Evolutionary conservation across 2,797 vertebrate genomes (phyloP).

Genomic region (Florisuga fusca): DNA sequence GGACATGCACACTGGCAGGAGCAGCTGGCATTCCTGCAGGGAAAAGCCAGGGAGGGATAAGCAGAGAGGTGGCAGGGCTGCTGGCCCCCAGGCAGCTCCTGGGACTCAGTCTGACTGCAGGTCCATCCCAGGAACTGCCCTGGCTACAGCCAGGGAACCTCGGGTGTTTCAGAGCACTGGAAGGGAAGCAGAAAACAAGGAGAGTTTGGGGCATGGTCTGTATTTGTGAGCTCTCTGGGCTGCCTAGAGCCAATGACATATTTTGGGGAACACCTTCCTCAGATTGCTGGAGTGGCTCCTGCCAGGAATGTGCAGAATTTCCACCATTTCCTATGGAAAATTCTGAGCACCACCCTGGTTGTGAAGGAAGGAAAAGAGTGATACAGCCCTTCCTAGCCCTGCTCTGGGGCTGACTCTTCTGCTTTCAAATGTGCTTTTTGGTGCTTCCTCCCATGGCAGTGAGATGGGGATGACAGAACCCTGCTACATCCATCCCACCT

Average conservation of each 20-base stretch:
- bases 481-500: accelerated
- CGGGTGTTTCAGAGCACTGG: accelerated
- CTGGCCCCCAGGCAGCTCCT: background rate
- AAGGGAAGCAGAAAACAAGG: background rate
- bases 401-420: slow-evolving; percentile 1
- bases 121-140: background rate
- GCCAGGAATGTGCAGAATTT: slow-evolving; percentile 65
- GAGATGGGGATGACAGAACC: background rate
- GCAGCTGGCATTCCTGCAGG: slow-evolving; percentile 72
- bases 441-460: background rate
- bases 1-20: slow-evolving; percentile 71
- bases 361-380: slow-evolving; percentile 68
- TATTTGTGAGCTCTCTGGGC: background rate
- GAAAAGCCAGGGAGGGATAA: background rate
- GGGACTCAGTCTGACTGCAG: accelerated
- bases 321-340: slow-evolving; percentile 66
- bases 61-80: accelerated
- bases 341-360: background rate
- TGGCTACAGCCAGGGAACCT: background rate
- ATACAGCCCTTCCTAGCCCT: slow-evolving; percentile 52
- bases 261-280: slow-evolving; percentile 4
- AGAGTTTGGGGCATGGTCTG: background rate
- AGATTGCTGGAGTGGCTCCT: accelerated
- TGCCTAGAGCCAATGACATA: background rate
- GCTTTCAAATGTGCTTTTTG: background rate